Evolutionary conservation across 2,113 vertebrate species (phyloP).

Genomic region (Pholis gunnellus): DNA sequence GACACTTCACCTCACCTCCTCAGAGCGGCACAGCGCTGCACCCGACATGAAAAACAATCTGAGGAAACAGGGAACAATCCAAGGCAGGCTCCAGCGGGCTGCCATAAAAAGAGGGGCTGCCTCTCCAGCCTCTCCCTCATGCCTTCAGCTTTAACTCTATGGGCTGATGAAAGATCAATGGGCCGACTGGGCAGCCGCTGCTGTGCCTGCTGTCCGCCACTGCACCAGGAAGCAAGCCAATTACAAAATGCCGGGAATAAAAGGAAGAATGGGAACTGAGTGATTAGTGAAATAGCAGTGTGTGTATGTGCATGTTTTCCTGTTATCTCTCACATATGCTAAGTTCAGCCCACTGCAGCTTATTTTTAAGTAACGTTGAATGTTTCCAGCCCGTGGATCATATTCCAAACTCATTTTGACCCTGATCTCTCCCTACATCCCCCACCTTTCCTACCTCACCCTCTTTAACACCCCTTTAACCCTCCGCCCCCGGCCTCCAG

Average conservation of each 20-base stretch:
- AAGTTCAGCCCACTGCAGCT: neutral
- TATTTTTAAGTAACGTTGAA: conserved; percentile 58
- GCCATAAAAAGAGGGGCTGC: conserved; percentile 77
- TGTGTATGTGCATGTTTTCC: conserved; percentile 26
- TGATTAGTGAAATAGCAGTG: conserved; percentile 40
- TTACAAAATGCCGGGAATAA: conserved; percentile 69
- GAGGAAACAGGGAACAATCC: conserved; percentile 85
- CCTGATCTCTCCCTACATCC: conserved; percentile 36
- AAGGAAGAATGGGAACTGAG: conserved; percentile 58
- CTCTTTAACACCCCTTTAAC: conserved; percentile 67
- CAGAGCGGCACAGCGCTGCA: conserved; percentile 60
- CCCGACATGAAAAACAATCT: conserved; percentile 82
- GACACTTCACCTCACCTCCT: conserved; percentile 75
- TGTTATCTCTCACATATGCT: conserved; percentile 43
- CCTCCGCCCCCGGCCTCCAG: conserved; percentile 39
- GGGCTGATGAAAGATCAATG: conserved; percentile 84
- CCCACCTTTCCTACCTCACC: conserved; percentile 51
- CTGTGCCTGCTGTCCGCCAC: conserved; percentile 71
- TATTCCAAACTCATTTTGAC: conserved; percentile 67
- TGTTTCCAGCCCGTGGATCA: conserved; percentile 64
- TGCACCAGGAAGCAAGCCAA: conserved; percentile 76
- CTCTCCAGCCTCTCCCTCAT: conserved; percentile 73
- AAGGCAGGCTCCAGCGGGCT: conserved; percentile 81
- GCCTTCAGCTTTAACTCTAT: conserved; percentile 73
- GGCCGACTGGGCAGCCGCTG: conserved; percentile 68